These are phyloP conservation scores for Agrochola circellaris DNA, from an alignment of 2,888 invertebrate species.

Conservation along the genomic window DNA sequence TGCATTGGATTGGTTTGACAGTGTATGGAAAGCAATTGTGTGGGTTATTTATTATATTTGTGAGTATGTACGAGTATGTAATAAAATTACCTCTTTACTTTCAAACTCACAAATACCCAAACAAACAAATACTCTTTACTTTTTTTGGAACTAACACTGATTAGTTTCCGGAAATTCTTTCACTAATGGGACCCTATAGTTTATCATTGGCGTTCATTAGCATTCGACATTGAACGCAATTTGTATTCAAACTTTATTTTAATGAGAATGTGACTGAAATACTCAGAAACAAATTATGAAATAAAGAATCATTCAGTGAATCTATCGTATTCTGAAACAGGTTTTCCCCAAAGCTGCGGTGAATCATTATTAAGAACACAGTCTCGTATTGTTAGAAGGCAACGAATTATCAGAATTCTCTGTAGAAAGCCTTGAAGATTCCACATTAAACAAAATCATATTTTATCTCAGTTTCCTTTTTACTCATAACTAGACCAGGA, in stretches of 20 bases:
- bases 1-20: background rate
- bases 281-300: background rate
- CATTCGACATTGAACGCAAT: background rate
- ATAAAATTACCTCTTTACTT: too few relatives aligned
- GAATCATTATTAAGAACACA: constrained; percentile 17
- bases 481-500: background rate
- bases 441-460: background rate
- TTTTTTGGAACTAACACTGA: too few relatives aligned
- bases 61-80: background rate
- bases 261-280: background rate
- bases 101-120: too few relatives aligned
- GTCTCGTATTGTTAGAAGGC: background rate
- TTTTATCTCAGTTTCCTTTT: background rate
- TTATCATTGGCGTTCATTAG: background rate
- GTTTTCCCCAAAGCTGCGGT: constrained; percentile 13
- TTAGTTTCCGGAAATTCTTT: too few relatives aligned
- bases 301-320: background rate
- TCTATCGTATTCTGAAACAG: background rate
- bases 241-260: background rate
- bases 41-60: background rate
- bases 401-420: background rate
- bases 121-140: too few relatives aligned
- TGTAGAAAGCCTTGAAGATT: background rate
- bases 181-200: background rate
- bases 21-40: too few relatives aligned